Base-by-base conservation (phyloP, 2,888 invertebrate genomes). In the Lasioglossum lativentre region DNA sequence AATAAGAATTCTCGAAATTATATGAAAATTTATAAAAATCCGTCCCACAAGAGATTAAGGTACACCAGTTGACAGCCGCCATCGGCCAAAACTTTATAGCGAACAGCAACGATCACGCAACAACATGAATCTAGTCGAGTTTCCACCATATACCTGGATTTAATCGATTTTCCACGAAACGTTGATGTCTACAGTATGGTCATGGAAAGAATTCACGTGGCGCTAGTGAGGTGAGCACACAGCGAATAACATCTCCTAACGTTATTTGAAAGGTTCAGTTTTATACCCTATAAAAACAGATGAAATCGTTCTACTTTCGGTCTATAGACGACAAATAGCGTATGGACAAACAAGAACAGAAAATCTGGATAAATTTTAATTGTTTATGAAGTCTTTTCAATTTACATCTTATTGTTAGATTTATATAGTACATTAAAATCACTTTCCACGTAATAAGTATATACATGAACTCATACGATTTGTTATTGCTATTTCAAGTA, bases 1-100 rank as follows among this genome's bases (percentile, higher is more conserved):
- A 66, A 76, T 77, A 77, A 42, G 74, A 42, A 66, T 70, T 23
- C 40, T 70, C 76, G 72, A 42, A 68, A 76, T 68, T 56, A 56
- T 75, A 74, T 38, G 77, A 72, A 79, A 80, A 74, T 81, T 76
- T 73, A 75, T 63, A 75, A 79, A 78, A 80, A 76, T 78, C 76
- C 80, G 85, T 86, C 78, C 87, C 75, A 86, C 79, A 74, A 86
- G 75, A 77, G 78, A 74, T 82, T 88, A 89, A 78, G 75, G 68
- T 92, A 91, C 92, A 92, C 92, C 93, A 93, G 92, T 94, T 94
- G 94, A 94, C 94, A 93, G 93, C 93, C 92, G 93, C 94, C 94
- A 94, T 94, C 92, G 87, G 91, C 90, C 77, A 85, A 86, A 88
- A 83, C 80, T 86, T 84, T 90, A 90, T 88, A 90, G 82, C 88